Percentiles rank a stretch among this genome's conserved stretches.
These are phyloP conservation scores for Ericerus pela DNA, from an alignment of 1,140 invertebrate species.

Conservation along the genomic window DNA sequence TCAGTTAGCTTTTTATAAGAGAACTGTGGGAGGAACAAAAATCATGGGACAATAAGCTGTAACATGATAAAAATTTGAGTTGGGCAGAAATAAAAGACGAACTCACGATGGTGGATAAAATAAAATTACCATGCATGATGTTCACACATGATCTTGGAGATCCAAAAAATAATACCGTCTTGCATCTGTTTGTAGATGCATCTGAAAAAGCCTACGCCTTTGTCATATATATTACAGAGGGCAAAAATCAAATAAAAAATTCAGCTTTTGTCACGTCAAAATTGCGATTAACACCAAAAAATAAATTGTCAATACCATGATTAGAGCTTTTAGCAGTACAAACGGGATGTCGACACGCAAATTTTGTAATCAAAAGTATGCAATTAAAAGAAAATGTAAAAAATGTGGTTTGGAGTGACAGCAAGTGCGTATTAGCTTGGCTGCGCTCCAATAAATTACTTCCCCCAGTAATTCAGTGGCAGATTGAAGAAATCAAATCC, in stretches of 20 bases:
- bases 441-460: not conserved
- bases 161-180: not conserved
- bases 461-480: not conserved
- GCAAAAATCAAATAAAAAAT: not conserved
- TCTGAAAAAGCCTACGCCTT: not conserved
- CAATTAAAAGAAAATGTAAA: not conserved
- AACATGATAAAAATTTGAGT: not conserved
- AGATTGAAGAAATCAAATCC: not conserved
- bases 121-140: not conserved
- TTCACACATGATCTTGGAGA: not conserved
- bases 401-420: not conserved
- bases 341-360: not conserved
- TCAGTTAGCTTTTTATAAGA: not conserved
- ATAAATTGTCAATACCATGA: not conserved
- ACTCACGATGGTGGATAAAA: not conserved
- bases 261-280: not conserved
- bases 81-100: not conserved
- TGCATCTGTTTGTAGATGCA: not conserved
- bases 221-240: not conserved
- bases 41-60: not conserved
- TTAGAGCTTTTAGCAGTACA: not conserved
- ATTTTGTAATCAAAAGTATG: not conserved
- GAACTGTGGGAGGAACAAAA: not conserved
- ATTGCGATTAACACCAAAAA: not conserved
- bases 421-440: not conserved